Conservation (phyloP, 2,113 vertebrate species). For the Amazona guildingii region DNA sequence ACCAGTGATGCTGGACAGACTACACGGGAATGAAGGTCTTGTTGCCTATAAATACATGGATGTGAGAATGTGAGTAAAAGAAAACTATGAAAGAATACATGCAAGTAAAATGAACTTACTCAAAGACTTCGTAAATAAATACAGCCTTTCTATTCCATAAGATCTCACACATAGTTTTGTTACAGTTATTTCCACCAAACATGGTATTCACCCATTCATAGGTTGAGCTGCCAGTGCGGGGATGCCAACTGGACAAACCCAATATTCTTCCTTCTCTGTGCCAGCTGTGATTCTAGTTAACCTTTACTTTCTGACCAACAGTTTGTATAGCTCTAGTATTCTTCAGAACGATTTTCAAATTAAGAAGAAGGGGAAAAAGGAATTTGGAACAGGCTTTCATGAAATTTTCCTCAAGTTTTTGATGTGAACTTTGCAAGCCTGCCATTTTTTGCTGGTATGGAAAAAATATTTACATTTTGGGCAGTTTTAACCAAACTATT, state of each 20-base stretch:
- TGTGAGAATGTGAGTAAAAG: neutral
- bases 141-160: neutral
- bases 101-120: neutral
- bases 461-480: neutral
- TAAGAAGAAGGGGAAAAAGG: neutral
- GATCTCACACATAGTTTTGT: neutral
- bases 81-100: neutral
- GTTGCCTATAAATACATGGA: neutral
- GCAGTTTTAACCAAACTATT: neutral
- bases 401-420: neutral
- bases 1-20: neutral
- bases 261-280: neutral
- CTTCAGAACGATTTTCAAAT: neutral
- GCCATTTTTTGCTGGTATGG: neutral
- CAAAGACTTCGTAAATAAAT: neutral
- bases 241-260: neutral
- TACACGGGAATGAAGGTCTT: neutral
- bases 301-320: neutral
- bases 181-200: neutral
- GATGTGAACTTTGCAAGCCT: neutral
- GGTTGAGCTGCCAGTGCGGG: neutral
- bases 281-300: neutral
- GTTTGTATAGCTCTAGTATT: neutral
- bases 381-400: neutral
- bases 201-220: neutral